These are phyloP conservation scores for Melitaea athalia DNA, from an alignment of 2,888 invertebrate genomes.

Conservation along the genomic window DNA sequence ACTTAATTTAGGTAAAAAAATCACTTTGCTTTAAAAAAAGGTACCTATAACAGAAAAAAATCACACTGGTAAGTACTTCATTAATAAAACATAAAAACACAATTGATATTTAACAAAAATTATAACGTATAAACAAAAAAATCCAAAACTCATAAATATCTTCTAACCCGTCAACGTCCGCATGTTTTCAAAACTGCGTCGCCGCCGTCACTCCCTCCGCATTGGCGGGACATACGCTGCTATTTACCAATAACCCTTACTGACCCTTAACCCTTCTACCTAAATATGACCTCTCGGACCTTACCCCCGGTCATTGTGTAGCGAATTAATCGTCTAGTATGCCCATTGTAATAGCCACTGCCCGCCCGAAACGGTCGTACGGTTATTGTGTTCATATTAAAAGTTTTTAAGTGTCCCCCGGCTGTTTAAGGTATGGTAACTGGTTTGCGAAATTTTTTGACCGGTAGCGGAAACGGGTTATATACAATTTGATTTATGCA, in stretches of 20 bases:
- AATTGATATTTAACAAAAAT: neutral
- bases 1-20: too few relatives aligned
- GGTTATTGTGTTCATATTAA: conserved; percentile 75
- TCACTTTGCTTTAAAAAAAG: too few relatives aligned
- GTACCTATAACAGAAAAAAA: too few relatives aligned
- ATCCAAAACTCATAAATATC: conserved; percentile 66
- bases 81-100: neutral
- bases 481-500: conserved; percentile 35
- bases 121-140: neutral
- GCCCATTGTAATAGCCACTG: conserved; percentile 70
- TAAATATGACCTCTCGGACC: conserved; percentile 78
- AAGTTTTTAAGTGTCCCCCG: conserved; percentile 68
- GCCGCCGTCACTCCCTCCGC: conserved; percentile 72
- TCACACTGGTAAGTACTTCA: neutral
- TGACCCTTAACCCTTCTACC: conserved; percentile 79
- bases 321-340: conserved; percentile 77
- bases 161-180: conserved; percentile 57
- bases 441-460: conserved; percentile 53
- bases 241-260: conserved; percentile 75
- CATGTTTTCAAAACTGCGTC: conserved; percentile 67
- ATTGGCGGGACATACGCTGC: conserved; percentile 55
- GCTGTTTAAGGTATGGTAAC: conserved; percentile 56
- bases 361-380: conserved; percentile 60
- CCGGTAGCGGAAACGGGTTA: conserved; percentile 32
- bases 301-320: conserved; percentile 72